Base-by-base conservation (phyloP, 2,113 vertebrate species). In the Vombatus ursinus region DNA sequence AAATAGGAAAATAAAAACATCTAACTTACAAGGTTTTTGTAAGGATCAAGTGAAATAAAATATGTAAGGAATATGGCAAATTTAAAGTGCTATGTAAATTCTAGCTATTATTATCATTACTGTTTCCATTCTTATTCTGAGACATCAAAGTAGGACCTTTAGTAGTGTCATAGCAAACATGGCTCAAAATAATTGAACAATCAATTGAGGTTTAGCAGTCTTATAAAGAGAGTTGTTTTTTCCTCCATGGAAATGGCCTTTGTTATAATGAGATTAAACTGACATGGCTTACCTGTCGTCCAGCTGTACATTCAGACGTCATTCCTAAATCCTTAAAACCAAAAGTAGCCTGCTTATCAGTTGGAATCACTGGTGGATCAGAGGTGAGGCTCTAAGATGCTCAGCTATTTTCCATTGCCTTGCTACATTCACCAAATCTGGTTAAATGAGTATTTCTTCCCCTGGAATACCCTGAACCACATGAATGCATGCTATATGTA, bases 401-500 rank as follows among this genome's bases (percentile, higher is more conserved):
- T 90, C 47, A 4, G 28, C 90, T 90, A 6, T 51, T n/a, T 0
- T 49, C 95, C 57, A 84, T 91, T 92, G 94, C 91, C 92, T 91
- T 93, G 90, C 50, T 11, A 48, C 2, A 25, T 0, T 91, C 54
- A 84, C 94, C 91, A 91, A 95, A 91, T 53, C 89, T 48, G 89
- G 92, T 37, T 49, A 96, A 94, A 91, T 19, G 8, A 84, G 91
- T 94, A 48, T 47, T 52, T 95, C 94, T 96, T 91, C 19, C 52
- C 0, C 61, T 48, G 22, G 93, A 93, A 96, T 91, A 61, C 90
- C 57, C 44, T 3, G 47, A 96, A 68, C 96, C 8, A 0, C 50
- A 91, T 7, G 12, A 51, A 22, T 94, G 54, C 26, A 7, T 50
- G 94, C 92, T 6, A 0, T 89, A 61, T 5, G 61, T n/a, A 90